Evolutionary conservation across 1,140 invertebrate genomes (phyloP), one percentile per base, ranked within the genome.

Genomic region (Rhagoletis zephyria): DNA sequence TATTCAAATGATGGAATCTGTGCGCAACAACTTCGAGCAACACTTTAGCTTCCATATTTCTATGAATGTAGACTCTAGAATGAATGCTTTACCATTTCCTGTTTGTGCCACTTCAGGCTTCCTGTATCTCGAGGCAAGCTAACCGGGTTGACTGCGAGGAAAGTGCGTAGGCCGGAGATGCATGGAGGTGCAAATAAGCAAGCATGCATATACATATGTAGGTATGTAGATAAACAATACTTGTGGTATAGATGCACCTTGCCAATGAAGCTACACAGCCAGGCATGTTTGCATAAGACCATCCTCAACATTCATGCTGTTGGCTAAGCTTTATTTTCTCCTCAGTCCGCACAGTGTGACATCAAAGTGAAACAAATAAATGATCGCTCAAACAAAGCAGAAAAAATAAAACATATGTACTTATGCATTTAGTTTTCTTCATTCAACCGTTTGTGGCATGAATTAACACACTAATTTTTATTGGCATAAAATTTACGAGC

Each of bases 401-500:
- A 56, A 5, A 56, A 56, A 56, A 10, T 56, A 7, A 56, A 56
- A 56, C 10, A 56, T 10, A 56, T 9, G 9, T 6, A 56, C 51
- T 2, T 7, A 56, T 7, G 2, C 5, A 56, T 0, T 7, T 7
- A 56, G 12, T 67, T 67, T 67, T 2, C 12, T 45, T n/a, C 10
- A n/a, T 48, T 48, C 70, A 14, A 19, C 5, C 42, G 70, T 14
- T 74, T 74, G 70, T 16, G 70, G 12, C 12, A 16, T 45, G 70
- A 42, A 67, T 67, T 67, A 67, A 67, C 64, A 67, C 30, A 42
- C 70, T 45, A 74, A 48, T 74, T 74, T 63, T 74, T 74, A 48
- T 74, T 74, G 70, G 42, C 70, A 74, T 74, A 16, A 45, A 74
- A 74, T 74, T 74, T 51, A 74, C 70, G 70, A 74, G 42, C 70